These are phyloP conservation scores for Agonopterix arenella DNA, from an alignment of 2,888 invertebrate genomes.

Conservation along the genomic window DNA sequence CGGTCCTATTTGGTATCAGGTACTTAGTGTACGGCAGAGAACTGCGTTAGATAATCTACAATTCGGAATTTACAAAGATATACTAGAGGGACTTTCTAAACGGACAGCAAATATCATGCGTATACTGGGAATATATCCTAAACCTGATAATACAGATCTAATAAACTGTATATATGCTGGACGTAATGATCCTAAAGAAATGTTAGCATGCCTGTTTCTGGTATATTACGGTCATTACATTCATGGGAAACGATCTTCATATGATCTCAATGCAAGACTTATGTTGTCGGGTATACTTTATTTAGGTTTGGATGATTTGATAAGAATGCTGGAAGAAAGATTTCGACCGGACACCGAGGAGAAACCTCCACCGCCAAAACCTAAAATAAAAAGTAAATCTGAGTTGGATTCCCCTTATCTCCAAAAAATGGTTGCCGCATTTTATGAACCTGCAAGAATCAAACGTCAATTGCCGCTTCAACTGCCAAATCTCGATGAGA, in stretches of 20 bases:
- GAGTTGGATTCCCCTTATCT: conserved; percentile 50
- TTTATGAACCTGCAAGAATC: conserved; percentile 33
- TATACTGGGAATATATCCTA: conserved; percentile 44
- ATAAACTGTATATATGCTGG: conserved; percentile 48
- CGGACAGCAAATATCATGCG: conserved; percentile 37
- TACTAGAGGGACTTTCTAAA: conserved; percentile 49
- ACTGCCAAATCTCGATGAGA: conserved; percentile 48
- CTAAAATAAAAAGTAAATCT: conserved; percentile 28
- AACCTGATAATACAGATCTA: conserved; percentile 38
- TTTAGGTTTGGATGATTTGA: conserved; percentile 45
- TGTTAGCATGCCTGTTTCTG: conserved; percentile 54
- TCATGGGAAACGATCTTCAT: conserved; percentile 39
- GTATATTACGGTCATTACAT: conserved; percentile 41
- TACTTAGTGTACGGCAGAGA: conserved; percentile 53
- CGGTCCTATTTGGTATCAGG: conserved; percentile 63
- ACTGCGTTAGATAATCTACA: conserved; percentile 42
- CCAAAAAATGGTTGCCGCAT: conserved; percentile 38
- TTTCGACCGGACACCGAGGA: conserved; percentile 36
- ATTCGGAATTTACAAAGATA: conserved; percentile 49
- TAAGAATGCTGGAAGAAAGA: conserved; percentile 35
- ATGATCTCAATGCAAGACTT: conserved; percentile 48
- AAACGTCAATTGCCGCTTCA: conserved; percentile 37
- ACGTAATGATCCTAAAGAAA: conserved; percentile 48
- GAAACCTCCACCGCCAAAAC: conserved; percentile 20
- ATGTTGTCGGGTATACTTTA: conserved; percentile 56